phyloP scores from a whole-genome alignment of 2,888 invertebrate genomes.

The Monochamus alternatus region DNA sequence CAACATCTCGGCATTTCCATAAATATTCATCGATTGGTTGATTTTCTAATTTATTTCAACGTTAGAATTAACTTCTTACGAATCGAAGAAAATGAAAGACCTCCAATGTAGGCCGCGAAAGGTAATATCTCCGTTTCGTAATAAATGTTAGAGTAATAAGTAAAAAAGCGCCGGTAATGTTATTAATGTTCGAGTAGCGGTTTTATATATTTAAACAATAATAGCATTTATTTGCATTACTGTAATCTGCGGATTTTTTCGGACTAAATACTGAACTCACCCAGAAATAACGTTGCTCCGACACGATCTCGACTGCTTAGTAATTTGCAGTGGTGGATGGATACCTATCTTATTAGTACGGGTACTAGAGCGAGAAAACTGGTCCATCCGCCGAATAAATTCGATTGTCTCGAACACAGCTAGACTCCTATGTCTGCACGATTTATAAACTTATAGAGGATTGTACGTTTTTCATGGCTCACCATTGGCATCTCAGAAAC shows the following conservation, averaged over 20 bases:
- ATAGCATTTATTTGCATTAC: slow-evolving; percentile 9
- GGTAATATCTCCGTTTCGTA: not conserved
- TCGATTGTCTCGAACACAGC: no score
- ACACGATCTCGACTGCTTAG: not conserved
- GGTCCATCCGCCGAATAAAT: no score
- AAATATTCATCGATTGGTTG: no score
- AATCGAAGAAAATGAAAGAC: not conserved
- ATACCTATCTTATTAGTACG: not conserved
- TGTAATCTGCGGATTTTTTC: not conserved
- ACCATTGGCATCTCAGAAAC: no score
- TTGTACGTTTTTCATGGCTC: no score
- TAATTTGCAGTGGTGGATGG: not conserved
- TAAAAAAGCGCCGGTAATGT: not conserved
- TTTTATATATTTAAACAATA: slow-evolving; percentile 1
- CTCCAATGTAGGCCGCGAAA: not conserved
- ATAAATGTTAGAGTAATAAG: not conserved
- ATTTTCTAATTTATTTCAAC: no score
- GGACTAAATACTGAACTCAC: not conserved
- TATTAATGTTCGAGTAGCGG: slow-evolving; percentile 5
- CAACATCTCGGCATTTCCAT: no score
- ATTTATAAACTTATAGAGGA: no score
- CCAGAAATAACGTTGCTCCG: slow-evolving; percentile 9
- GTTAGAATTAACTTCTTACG: not conserved
- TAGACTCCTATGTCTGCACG: no score
- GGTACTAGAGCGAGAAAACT: no score